Evolutionary conservation across 2,797 vertebrate species (phyloP), one percentile per base, ranked within the genome.

Genomic region (Merluccius polli): DNA sequence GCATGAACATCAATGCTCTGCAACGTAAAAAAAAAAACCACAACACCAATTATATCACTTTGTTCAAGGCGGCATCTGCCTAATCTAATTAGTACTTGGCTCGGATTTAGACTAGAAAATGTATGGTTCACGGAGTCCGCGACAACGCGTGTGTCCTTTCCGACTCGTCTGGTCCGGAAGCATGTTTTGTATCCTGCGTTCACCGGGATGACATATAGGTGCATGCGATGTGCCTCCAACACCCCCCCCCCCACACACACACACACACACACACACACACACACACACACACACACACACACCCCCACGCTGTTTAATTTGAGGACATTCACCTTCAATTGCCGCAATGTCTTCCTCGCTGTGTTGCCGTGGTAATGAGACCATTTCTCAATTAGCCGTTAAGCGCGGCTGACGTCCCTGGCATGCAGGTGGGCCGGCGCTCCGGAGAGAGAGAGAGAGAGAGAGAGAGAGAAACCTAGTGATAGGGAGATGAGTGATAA

Each of bases 311-410:
- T 3, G 3, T 72, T 81, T 80, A 73, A 79, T 72, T 84, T 68
- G 72, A 70, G 36, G 75, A 80, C 76, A 35, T 77, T 78, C 84
- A 79, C 77, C 87, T 81, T 83, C 86, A 83, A 84, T 81, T 77
- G 21, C 63, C 74, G 71, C 77, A 82, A 75, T 44, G 69, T 73
- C 67, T 82, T 75, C 77, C 69, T 65, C 76, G 75, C 48, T 32
- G 9, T 18, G 52, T 76, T 38, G 72, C 71, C 41, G 63, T 33
- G 1, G 59, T 84, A 84, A 85, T 80, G 72, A 84, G 67, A 72
- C 31, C 18, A 76, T 82, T 85, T 78, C 75, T 86, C 81, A 73
- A 21, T 74, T 72, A 31, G 29, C 72, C 24, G 59, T 78, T 84
- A 77, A 79, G 80, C 48, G 27, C 69, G 74, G 44, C 44, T 73